Evolutionary conservation across 2,888 invertebrate genomes (phyloP).

Genomic region (Drosophila aldrichi): DNA sequence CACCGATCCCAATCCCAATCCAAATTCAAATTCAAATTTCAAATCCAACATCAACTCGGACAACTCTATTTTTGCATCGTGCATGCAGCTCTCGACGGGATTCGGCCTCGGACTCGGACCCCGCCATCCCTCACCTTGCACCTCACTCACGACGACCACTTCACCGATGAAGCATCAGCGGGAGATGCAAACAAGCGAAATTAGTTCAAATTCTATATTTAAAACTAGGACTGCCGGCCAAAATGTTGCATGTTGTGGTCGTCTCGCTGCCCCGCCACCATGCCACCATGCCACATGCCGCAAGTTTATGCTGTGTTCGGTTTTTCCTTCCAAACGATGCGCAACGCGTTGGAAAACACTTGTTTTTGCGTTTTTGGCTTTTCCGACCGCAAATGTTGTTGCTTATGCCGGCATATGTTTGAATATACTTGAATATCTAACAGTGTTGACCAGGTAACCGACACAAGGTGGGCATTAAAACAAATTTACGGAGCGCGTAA

Average conservation of each 20-base stretch:
- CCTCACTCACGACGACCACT: slow-evolving; percentile 38
- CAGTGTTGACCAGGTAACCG: slow-evolving; percentile 46
- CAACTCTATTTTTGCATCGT: slow-evolving; percentile 73
- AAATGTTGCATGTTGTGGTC: slow-evolving; percentile 56
- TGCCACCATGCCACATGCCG: slow-evolving; percentile 21
- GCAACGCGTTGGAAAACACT: slow-evolving; percentile 74
- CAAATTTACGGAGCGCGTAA: slow-evolving; percentile 47
- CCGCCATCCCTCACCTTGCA: background rate
- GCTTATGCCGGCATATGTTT: slow-evolving; percentile 41
- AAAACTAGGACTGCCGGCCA: slow-evolving; percentile 75
- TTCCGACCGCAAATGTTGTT: slow-evolving; percentile 49
- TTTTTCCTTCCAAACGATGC: slow-evolving; percentile 58
- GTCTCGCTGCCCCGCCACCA: slow-evolving; percentile 1
- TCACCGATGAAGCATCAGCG: slow-evolving; percentile 60
- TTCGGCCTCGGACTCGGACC: slow-evolving; percentile 28
- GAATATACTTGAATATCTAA: slow-evolving; percentile 25
- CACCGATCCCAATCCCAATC: slow-evolving; percentile 15
- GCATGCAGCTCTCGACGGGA: slow-evolving; percentile 60
- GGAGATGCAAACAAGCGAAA: slow-evolving; percentile 65
- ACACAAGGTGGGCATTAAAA: slow-evolving; percentile 51
- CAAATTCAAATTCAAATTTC: slow-evolving; percentile 18
- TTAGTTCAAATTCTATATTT: slow-evolving; percentile 84
- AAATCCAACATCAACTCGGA: slow-evolving; percentile 37
- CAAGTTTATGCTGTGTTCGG: slow-evolving; percentile 31
- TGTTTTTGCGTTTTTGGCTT: slow-evolving; percentile 61